Evolutionary conservation across 2,888 invertebrate species (phyloP), one percentile per base, ranked within the genome.

Genomic region (Polyploca ridens): DNA sequence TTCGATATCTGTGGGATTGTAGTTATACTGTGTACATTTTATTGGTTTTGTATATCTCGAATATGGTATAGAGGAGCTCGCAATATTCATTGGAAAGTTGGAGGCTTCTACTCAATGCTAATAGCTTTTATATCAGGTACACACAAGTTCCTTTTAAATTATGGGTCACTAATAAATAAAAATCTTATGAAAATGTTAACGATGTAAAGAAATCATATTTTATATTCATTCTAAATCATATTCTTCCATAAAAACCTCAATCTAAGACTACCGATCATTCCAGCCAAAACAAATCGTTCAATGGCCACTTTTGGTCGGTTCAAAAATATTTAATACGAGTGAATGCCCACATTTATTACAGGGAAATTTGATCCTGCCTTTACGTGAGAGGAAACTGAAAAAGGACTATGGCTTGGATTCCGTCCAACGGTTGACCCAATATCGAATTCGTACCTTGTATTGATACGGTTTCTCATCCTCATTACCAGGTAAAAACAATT

Each of bases 341-440:
- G 78, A 82, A 81, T 81, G 77, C 79, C 77, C 76, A 79, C 84
- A 83, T 85, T 85, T 84, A 85, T 86, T 79, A 77, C 69, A 69
- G 68, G 68, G 79, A 77, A 86, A 85, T 86, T 86, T 84, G 82
- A 84, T 84, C 82, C 71, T 68, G 72, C 82, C 83, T 75, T 69
- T 83, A 87, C 89, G 88, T 87, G 86, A 83, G 72, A 59, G 62
- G 85, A 81, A 88, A 81, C 63, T 64, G 62, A 67, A 77, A 77
- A 65, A 67, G 69, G 65, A 60, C 64, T 41, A 44, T 64, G 61
- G 64, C 38, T 70, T 27, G 63, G 63, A 63, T 69, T 71, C 63
- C 46, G 62, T 46, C 61, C 38, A 62, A 63, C 44, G 54, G 65
- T 11, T 38, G 54, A 7, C 54, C 62, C 49, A 62, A 64, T 69